These are phyloP conservation scores for Leptobrachium leishanense DNA, from an alignment of 2,113 vertebrate species.

Conservation along the genomic window DNA sequence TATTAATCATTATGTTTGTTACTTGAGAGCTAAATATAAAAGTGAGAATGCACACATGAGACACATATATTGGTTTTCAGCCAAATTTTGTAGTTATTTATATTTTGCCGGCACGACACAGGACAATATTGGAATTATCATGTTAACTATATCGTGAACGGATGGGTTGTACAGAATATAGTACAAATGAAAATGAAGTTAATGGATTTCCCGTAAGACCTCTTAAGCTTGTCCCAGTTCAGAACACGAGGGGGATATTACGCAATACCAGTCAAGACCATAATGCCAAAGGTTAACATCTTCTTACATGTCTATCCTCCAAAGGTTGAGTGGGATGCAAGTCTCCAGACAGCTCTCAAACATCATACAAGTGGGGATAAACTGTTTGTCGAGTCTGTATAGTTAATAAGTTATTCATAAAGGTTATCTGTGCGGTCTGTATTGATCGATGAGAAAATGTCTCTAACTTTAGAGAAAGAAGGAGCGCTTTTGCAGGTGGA, in stretches of 20 bases:
- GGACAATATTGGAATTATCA: no score
- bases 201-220: neutral
- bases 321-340: conserved; percentile 6
- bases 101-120: no score
- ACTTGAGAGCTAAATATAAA: no score
- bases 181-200: no score
- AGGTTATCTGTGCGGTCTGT: conserved; percentile 21
- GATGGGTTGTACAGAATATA: no score
- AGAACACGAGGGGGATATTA: neutral
- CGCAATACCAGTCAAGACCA: neutral
- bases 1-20: no score
- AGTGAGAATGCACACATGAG: no score
- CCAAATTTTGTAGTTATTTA: no score
- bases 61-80: no score
- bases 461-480: neutral
- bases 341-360: conserved; percentile 37
- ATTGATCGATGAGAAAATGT: neutral
- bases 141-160: no score
- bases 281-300: neutral
- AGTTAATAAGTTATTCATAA: conserved; percentile 40
- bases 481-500: neutral
- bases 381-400: conserved; percentile 3
- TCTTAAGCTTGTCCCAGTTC: neutral
- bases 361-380: conserved; percentile 28
- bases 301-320: conserved; percentile 27